Evolutionary conservation across 2,113 vertebrate genomes (phyloP), one percentile per base, ranked within the genome.

Genomic region (Charadrius vociferus): DNA sequence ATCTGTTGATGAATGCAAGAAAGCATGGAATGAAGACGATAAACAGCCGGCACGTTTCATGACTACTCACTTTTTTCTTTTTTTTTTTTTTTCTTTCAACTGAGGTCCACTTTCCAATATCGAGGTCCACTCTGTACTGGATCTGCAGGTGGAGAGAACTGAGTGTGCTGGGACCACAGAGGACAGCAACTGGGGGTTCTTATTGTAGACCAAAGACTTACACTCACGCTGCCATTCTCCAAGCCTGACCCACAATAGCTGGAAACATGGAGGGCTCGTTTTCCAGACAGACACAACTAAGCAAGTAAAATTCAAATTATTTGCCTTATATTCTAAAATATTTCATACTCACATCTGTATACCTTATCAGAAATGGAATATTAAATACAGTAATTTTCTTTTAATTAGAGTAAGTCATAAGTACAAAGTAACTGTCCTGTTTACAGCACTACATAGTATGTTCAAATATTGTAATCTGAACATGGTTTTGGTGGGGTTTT

Each of bases 51-150:
- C 0, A 2, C 22, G 11, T 9, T 47, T 65, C n/a, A 17, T 8
- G 13, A 14, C 5, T 45, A 58, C 27, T 73, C 29, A 43, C 17
- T 21, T 52, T 41, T 37, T 65, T 12, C 1, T 18, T 30, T 27
- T 53, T 24, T 50, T 29, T 45, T 15, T 30, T 27, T 58, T 30
- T 50, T 29, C 52, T 72, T 84, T 75, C 14, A 36, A 20, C 3
- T 5, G 34, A 61, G 18, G 14, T 79, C 6, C 7, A 5, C 12
- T 75, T 74, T 63, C 22, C 26, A 53, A 3, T 8, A 45, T 7
- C 0, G 0, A 59, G 17, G 29, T 72, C 8, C 11, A 10, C 19
- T 45, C 41, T 34, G 7, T 30, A 14, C 11, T 43, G 23, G 39
- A 21, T 61, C 27, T 66, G 30, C n/a, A 6, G 11, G 12, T 39